Evolutionary conservation across 1,140 invertebrate species (phyloP).

Genomic region (Aradophagus sp.): DNA sequence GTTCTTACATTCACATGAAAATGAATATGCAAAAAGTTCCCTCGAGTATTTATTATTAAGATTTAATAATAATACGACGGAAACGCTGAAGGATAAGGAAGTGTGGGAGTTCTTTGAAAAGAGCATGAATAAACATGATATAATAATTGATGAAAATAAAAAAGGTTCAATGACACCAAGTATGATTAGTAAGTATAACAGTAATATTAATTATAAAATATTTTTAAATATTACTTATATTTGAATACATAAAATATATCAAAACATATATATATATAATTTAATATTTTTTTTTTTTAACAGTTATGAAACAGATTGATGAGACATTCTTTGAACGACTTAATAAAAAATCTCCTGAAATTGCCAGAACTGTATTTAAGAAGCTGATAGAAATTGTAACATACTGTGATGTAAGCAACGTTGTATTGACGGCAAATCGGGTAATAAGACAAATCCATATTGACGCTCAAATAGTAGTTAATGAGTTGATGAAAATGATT

Average conservation of each 20-base stretch:
- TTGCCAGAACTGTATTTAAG: constrained; percentile 64
- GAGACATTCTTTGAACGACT: constrained; percentile 71
- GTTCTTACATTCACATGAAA: constrained; percentile 52
- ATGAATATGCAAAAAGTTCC: constrained; percentile 55
- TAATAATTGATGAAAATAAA: constrained; percentile 43
- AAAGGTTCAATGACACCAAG: constrained; percentile 50
- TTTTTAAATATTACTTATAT: background rate
- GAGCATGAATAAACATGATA: constrained; percentile 55
- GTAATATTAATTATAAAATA: no score
- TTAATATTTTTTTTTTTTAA: constrained; percentile 19
- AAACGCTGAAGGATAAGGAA: constrained; percentile 64
- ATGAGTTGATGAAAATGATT: constrained; percentile 78
- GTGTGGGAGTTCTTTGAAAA: constrained; percentile 67
- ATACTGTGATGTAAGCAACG: constrained; percentile 68
- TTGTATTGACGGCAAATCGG: constrained; percentile 78
- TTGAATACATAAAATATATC: background rate
- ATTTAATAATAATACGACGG: constrained; percentile 65
- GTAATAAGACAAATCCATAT: constrained; percentile 82
- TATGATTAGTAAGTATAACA: constrained; percentile 58
- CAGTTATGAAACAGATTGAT: constrained; percentile 76
- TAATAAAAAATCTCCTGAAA: constrained; percentile 41
- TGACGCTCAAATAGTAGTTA: constrained; percentile 78
- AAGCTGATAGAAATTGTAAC: constrained; percentile 69
- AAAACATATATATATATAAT: no score
- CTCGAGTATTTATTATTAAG: constrained; percentile 67